Conservation (phyloP, 2,797 vertebrate species). For the Muscicapa comitata region DNA sequence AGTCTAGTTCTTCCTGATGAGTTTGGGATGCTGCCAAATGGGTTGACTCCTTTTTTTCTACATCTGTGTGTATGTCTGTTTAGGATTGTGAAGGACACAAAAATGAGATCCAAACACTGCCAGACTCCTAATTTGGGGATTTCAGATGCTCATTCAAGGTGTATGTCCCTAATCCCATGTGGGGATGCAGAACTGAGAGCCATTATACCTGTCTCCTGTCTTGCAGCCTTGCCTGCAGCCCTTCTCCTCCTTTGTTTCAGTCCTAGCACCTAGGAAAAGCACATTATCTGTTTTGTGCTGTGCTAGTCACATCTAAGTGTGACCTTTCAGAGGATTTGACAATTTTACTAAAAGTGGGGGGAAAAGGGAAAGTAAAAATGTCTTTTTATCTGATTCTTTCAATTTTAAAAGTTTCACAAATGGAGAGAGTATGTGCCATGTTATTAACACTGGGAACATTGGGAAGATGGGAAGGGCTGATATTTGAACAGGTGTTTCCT, state of each 20-base stretch:
- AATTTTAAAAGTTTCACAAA: not conserved
- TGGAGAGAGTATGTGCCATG: not conserved
- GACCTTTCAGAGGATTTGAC: conserved; percentile 7
- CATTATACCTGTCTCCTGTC: not conserved
- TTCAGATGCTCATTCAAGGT: not conserved
- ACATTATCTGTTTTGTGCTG: not conserved
- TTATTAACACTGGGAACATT: not conserved
- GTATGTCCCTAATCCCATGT: not conserved
- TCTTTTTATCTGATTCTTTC: not conserved
- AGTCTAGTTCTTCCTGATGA: not conserved
- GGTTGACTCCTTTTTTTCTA: not conserved
- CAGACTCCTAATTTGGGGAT: not conserved
- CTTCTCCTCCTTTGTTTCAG: not conserved
- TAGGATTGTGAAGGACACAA: not conserved
- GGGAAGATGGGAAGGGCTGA: not conserved
- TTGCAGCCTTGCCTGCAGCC: not conserved
- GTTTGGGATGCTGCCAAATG: not conserved
- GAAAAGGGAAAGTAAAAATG: not conserved
- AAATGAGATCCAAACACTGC: not conserved
- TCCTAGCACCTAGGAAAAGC: not conserved
- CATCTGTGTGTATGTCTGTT: not conserved
- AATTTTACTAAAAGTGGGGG: not conserved
- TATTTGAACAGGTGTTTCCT: not conserved
- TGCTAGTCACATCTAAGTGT: not conserved
- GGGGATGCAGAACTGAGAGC: not conserved